Base-by-base conservation (phyloP, 2,113 vertebrate genomes). In the Camelus dromedarius region DNA sequence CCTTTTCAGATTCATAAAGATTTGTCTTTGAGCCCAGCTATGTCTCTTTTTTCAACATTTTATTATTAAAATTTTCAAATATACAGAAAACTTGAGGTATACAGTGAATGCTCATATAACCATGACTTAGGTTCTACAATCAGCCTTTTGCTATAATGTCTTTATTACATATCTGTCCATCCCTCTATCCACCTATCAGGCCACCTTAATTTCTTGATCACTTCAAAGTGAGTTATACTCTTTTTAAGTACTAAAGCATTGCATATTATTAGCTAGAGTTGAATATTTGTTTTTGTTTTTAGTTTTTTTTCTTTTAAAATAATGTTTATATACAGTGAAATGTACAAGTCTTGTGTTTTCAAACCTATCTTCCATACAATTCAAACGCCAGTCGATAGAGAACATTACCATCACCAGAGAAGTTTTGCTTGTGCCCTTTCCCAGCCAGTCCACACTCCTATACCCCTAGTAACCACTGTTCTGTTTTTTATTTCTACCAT, bases 51-150 rank as follows among this genome's bases (percentile, higher is more conserved):
- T 73, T 20, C 26, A 85, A 60, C 15, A 60, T 58, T 93, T 93
- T 93, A 76, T 66, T 89, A 73, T 81, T 80, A 82, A 82, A 77
- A 73, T 8, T 95, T 86, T 83, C 22, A 79, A 89, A 83, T 66
- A 73, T 62, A 79, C 26, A 64, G 52, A 79, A 91, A 32, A 26
- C 66, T 89, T 70, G 50, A 93, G 52, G 80, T 67, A 20, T 46
- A 28, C 15, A 81, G 18, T 67, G 22, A 85, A 50, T 8, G 72
- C 24, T 56, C 12, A 42, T 92, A 72, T 80, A 50, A n/a, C 66
- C 5, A 69, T 91, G 16, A 54, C 1, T 62, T 89, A 77, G 67
- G 46, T 86, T 95, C 93, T 86, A 20, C 28, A 42, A 12, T 77
- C 50, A 90, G 24, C 13, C 35, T 92, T 95, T 76, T 86, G 30